A percentile compares a stretch with the other conserved stretches of the same genome.
These are phyloP conservation scores for Bettongia penicillata DNA, from an alignment of 2,113 vertebrate genomes.

Conservation along the genomic window DNA sequence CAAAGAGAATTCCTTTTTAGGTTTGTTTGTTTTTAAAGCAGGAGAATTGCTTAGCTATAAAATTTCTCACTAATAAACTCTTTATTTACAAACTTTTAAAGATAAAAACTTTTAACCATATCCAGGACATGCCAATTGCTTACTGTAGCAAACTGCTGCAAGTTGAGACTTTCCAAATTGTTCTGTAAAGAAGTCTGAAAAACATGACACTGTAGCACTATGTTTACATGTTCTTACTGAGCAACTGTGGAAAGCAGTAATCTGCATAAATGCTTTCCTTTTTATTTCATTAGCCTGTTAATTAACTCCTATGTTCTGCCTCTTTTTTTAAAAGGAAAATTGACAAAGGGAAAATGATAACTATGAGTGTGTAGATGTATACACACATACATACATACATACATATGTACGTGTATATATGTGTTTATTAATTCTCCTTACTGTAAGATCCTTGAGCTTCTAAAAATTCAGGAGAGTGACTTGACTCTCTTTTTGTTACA, in stretches of 20 bases:
- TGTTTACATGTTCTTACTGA: conserved; percentile 16
- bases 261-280: background rate
- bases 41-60: conserved; percentile 64
- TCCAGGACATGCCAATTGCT: conserved; percentile 46
- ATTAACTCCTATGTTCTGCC: background rate
- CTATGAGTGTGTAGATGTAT: background rate
- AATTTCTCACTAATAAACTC: conserved; percentile 37
- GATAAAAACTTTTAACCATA: conserved; percentile 55
- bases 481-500: conserved; percentile 16
- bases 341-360: background rate
- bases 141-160: conserved; percentile 53
- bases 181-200: conserved; percentile 56
- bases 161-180: conserved; percentile 62
- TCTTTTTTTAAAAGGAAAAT: background rate
- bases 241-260: background rate
- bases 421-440: conserved; percentile 34
- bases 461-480: conserved; percentile 5
- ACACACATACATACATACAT: background rate
- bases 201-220: background rate
- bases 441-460: background rate
- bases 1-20: conserved; percentile 76
- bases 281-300: conserved; percentile 3
- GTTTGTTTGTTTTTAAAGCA: conserved; percentile 46
- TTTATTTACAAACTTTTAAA: conserved; percentile 11
- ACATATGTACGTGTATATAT: background rate